These are phyloP conservation scores for Macrotis lagotis DNA, from an alignment of 2,113 vertebrate species.

Conservation along the genomic window DNA sequence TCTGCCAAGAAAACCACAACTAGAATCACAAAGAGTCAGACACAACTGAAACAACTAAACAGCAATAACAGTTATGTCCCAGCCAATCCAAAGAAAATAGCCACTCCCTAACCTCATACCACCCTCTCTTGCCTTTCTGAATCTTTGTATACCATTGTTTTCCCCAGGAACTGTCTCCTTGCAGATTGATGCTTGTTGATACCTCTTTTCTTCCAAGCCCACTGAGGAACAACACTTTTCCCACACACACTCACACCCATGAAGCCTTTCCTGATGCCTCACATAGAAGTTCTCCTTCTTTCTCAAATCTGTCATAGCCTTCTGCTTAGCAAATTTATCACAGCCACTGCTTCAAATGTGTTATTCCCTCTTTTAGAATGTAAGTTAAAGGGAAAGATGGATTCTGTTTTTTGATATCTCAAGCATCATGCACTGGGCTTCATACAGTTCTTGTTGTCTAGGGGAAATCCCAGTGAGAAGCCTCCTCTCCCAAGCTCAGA, in stretches of 20 bases:
- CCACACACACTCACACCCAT: background rate
- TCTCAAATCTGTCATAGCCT: background rate
- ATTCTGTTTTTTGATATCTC: background rate
- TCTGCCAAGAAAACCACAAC: background rate
- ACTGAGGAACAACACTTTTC: background rate
- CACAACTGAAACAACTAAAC: background rate
- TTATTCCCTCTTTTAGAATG: background rate
- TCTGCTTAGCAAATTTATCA: background rate
- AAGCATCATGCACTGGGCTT: background rate
- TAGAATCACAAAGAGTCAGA: background rate
- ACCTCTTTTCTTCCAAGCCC: background rate
- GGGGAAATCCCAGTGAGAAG: background rate
- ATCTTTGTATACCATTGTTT: background rate
- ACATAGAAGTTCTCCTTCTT: background rate
- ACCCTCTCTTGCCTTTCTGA: background rate
- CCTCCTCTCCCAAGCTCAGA: background rate
- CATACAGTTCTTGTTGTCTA: background rate
- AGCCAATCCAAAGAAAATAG: background rate
- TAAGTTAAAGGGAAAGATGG: background rate
- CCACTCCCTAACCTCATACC: background rate
- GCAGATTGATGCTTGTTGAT: background rate
- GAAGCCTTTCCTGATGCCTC: background rate
- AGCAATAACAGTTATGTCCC: background rate
- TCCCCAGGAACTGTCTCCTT: background rate
- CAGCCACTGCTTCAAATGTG: background rate